phyloP scores from a whole-genome alignment of 2,888 invertebrate species.

The Limnephilus marmoratus region DNA sequence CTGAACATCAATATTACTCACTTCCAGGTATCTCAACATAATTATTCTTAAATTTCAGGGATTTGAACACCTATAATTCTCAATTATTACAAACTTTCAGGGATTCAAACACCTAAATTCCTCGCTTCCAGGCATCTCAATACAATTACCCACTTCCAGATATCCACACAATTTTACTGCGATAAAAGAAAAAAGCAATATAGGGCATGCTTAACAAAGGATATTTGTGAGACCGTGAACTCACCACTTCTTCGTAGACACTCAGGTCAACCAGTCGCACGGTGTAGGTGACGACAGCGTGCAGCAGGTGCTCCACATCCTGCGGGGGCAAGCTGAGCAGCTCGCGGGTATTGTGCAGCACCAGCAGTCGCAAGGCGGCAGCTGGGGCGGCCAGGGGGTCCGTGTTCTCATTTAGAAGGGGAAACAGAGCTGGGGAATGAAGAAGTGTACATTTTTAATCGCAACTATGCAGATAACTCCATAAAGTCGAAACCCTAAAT shows the following conservation, averaged over 20 bases:
- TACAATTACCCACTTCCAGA: no score
- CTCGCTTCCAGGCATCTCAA: neutral
- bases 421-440: conserved; percentile 47
- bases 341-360: conserved; percentile 74
- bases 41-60: no score
- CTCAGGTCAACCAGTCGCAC: conserved; percentile 56
- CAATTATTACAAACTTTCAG: no score
- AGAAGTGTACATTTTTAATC: neutral
- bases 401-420: conserved; percentile 53
- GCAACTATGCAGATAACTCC: neutral
- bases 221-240: neutral
- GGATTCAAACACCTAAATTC: no score
- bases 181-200: neutral
- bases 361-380: conserved; percentile 70
- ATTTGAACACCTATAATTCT: no score
- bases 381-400: conserved; percentile 60
- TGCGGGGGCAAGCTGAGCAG: conserved; percentile 74
- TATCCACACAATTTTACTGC: no score
- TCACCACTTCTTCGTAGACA: conserved; percentile 74
- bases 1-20: no score
- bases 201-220: neutral
- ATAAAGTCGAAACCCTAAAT: neutral
- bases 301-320: conserved; percentile 74
- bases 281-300: conserved; percentile 70
- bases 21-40: no score